Evolutionary conservation across 2,797 vertebrate species (phyloP).

Genomic region (Malacoctenus gilli): DNA sequence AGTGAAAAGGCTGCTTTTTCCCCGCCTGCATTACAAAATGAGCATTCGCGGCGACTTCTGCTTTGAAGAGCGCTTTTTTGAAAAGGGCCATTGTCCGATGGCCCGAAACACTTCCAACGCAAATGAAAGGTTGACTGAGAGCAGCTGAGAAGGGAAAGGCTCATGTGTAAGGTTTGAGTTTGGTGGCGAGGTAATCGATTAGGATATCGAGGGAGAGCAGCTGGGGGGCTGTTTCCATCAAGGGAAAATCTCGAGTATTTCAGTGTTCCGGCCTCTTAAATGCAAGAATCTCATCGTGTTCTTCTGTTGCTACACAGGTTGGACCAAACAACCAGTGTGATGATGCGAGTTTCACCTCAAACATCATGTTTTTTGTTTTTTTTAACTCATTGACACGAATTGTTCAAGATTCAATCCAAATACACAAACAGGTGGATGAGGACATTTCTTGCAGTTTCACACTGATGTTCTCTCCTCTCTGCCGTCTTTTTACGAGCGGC

Average conservation of each 20-base stretch:
- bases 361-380: too few relatives aligned
- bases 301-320: background rate
- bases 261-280: background rate
- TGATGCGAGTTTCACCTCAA: too few relatives aligned
- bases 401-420: background rate
- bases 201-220: background rate
- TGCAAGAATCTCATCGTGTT: background rate
- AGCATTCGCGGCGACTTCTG: constrained; percentile 8
- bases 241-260: background rate
- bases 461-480: background rate
- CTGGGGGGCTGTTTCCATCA: background rate
- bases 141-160: background rate
- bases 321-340: background rate
- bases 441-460: background rate
- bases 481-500: background rate
- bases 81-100: constrained; percentile 21
- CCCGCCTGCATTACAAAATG: constrained; percentile 10
- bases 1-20: background rate
- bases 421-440: background rate
- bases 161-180: background rate
- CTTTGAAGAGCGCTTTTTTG: constrained; percentile 7
- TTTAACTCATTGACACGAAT: too few relatives aligned
- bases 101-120: background rate
- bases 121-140: background rate
- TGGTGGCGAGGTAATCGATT: background rate